A percentile compares a stretch with the other conserved stretches of the same genome.
Conservation (phyloP, 2,797 vertebrate species). For the Eremophila alpestris region DNA sequence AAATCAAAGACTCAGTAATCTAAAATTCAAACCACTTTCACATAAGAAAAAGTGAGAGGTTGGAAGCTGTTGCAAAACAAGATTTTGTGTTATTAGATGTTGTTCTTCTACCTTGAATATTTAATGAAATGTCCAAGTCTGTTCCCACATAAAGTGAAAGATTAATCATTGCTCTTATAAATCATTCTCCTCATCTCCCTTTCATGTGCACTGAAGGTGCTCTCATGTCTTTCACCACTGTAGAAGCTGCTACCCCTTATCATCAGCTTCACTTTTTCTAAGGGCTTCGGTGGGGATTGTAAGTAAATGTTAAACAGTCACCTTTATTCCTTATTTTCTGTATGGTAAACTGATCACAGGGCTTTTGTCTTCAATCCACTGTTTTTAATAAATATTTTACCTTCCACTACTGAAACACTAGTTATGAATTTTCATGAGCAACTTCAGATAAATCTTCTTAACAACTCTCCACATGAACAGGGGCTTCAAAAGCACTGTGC, state of each 20-base stretch:
- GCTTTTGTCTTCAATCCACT: not conserved
- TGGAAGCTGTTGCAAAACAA: constrained; percentile 21
- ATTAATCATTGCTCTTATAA: not conserved
- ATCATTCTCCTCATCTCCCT: not conserved
- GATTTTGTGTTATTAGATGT: constrained; percentile 10
- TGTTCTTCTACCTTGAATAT: constrained; percentile 5
- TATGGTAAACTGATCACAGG: not conserved
- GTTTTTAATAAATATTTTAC: constrained; percentile 15
- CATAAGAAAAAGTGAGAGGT: not conserved
- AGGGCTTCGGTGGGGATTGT: not conserved
- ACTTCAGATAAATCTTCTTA: not conserved
- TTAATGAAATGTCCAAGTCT: constrained; percentile 35
- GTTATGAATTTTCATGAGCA: constrained; percentile 36
- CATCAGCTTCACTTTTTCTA: not conserved
- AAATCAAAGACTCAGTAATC: not conserved
- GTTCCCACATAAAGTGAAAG: not conserved
- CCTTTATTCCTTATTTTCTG: constrained; percentile 4
- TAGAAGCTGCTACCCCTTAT: not conserved
- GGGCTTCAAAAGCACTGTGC: not conserved
- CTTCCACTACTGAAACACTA: not conserved
- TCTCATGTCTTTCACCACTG: not conserved
- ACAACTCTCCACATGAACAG: not conserved
- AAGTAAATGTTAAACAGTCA: not conserved
- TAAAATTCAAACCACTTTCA: constrained; percentile 35
- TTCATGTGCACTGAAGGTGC: not conserved